Evolutionary conservation across 1,140 invertebrate species (phyloP), one percentile per base, ranked within the genome.

Genomic region (Drosophila pachea): DNA sequence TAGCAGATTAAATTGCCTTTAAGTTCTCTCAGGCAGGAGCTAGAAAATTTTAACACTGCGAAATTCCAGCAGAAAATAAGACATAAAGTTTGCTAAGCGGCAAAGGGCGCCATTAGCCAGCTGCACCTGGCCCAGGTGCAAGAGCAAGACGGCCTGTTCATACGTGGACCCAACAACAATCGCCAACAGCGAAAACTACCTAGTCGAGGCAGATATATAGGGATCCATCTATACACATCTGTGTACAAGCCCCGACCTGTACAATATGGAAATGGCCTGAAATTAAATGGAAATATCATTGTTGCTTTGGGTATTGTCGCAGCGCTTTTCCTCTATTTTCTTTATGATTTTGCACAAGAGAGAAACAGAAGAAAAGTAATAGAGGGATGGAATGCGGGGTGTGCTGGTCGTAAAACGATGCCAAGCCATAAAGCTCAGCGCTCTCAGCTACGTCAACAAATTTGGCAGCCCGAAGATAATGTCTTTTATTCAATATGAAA

Each of bases 401-500:
- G 22, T 7, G 48, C 16, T 36, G 22, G 9, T 36, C 60, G 63
- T 68, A 68, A 68, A 68, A 68, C 54, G 48, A 47, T 69, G 67
- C 60, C 64, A 61, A 49, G 48, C 56, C 50, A 52, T 67, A 67
- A 67, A 67, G 50, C 32, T 45, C 38, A 11, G 47, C 29, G 32
- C 12, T 22, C 22, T 22, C 14, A 31, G 35, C 61, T n/a, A 35
- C 62, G 48, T 7, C 22, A 22, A 53, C 47, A 52, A 53, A 40
- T 35, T 66, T 35, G 22, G 8, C 47, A 29, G 16, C 16, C 38
- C 49, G 45, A 61, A 67, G 61, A 61, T 48, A 59, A 32, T 66
- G 64, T 45, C 14, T 67, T 60, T 62, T 35, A 68, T 63, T 68
- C 59, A 63, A 63, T 68, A 63, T 68, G 52, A 68, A 68, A 68